Conservation (phyloP, 2,113 vertebrate genomes). For the Emydocephalus ijimae region DNA sequence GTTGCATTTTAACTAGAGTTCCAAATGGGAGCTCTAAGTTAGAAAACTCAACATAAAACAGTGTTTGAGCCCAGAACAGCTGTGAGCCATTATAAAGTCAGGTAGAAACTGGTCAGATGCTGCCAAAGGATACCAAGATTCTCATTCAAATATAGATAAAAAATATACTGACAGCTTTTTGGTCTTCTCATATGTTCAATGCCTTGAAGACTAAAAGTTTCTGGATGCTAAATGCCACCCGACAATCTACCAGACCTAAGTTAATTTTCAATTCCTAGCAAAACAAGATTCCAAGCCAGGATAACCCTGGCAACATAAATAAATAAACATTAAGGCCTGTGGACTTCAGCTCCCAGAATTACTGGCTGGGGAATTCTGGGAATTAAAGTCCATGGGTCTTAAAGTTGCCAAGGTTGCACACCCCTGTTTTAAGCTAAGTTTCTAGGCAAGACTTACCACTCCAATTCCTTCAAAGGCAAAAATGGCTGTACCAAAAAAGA, state of each 20-base stretch:
- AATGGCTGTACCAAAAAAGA: conserved; percentile 96
- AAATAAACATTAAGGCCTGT: neutral
- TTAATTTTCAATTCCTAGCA: neutral
- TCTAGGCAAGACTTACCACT: conserved; percentile 75
- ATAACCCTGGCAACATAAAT: neutral
- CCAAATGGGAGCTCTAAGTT: neutral
- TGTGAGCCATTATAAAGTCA: conserved; percentile 23
- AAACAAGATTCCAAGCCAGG: conserved; percentile 9
- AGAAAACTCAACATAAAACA: neutral
- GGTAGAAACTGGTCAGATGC: neutral
- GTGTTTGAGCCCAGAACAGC: neutral
- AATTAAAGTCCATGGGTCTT: neutral
- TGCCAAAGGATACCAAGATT: neutral
- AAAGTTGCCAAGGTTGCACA: neutral
- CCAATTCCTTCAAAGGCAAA: conserved; percentile 97
- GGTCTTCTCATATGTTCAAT: conserved; percentile 14
- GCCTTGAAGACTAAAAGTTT: neutral
- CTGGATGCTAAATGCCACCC: conserved; percentile 15
- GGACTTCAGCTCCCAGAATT: neutral
- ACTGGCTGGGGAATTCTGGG: neutral
- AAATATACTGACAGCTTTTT: neutral
- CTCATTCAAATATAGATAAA: neutral
- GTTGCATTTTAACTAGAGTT: conserved; percentile 13
- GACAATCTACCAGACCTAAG: rapidly evolving
- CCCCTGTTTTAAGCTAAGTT: neutral